Base-by-base conservation (phyloP, 2,113 vertebrate species). In the Spizaetus ornatus region DNA sequence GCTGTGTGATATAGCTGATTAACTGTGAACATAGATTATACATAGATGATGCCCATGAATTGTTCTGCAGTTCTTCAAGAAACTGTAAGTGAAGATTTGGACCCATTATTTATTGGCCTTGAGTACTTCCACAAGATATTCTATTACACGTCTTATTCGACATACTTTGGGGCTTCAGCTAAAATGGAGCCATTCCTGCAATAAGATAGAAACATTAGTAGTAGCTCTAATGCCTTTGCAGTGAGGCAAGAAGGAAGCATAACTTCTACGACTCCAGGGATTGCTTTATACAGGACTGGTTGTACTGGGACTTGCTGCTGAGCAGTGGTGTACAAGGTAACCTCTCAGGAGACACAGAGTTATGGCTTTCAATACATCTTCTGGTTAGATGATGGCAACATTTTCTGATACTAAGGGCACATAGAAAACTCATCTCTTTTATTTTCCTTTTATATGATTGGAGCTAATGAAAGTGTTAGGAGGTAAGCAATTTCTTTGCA, bases 381-480 rank as follows among this genome's bases (percentile, higher is more conserved):
- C 38, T 45, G 27, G 63, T 88, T 73, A 83, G 71, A 70, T 29
- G 62, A 48, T 18, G 8, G 42, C n/a, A 92, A 81, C 25, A 10
- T n/a, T 69, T 10, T 79, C 34, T 67, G 55, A 45, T 62, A 53
- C 27, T 71, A 81, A 91, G 50, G 43, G 13, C 69, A 87, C 29
- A 82, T 40, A 73, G 59, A 93, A 93, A 26, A 2, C 27, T 45
- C 25, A 90, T 55, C 11, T 86, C 34, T 77, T 59, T 86, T 81
- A 42, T 82, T 94, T 94, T 94, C 22, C 36, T 85, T 80, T 88
- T 79, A 63, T 78, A 36, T n/a, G 65, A 45, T 34, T 74, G 6
- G 38, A 86, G 19, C 13, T 73, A 91, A 58, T 45, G 38, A 70
- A 95, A 74, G 13, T 66, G 38, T 91, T 73, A 65, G 32, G 32